Conservation (phyloP, 2,888 invertebrate species). For the Drosophila demipolita region DNA sequence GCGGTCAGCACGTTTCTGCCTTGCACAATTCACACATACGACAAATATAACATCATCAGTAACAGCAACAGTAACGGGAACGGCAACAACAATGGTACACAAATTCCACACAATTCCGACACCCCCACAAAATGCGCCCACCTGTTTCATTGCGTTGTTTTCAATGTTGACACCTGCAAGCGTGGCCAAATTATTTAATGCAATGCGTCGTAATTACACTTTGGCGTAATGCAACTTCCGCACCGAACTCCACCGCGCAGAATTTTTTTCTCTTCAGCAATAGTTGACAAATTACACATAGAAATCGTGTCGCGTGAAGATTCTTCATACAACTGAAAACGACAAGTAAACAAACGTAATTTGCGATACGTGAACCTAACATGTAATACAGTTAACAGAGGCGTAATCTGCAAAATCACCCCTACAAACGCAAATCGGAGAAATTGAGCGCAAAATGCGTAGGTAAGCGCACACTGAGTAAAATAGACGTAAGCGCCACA, state of each 20-base stretch:
- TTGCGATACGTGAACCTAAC: slow-evolving; percentile 30
- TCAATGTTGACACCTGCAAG: slow-evolving; percentile 42
- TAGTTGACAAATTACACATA: slow-evolving; percentile 1
- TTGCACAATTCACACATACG: slow-evolving; percentile 44
- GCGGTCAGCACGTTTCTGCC: slow-evolving; percentile 25
- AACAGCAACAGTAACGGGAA: slow-evolving; percentile 14
- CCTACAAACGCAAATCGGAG: slow-evolving; percentile 24
- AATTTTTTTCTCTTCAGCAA: slow-evolving; percentile 18
- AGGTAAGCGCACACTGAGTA: slow-evolving; percentile 10
- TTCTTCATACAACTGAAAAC: slow-evolving; percentile 47
- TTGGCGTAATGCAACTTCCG: slow-evolving; percentile 49
- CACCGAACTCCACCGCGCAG: slow-evolving; percentile 40
- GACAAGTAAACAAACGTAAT: slow-evolving; percentile 58
- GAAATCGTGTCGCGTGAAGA: slow-evolving; percentile 44
- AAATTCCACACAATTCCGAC: slow-evolving; percentile 42
- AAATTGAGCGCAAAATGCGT: neutral
- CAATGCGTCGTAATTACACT: slow-evolving; percentile 52
- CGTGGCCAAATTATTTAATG: slow-evolving; percentile 59
- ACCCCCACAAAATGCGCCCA: slow-evolving; percentile 59
- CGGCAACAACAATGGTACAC: slow-evolving; percentile 22
- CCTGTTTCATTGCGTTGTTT: slow-evolving; percentile 57
- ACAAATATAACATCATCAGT: slow-evolving; percentile 57
- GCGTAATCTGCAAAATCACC: slow-evolving; percentile 12
- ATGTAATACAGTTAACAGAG: slow-evolving; percentile 19
- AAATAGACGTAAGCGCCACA: neutral